A percentile compares a stretch with the other conserved stretches of the same genome.
Evolutionary conservation across 2,888 invertebrate genomes (phyloP).

Genomic region (Lathronympha strigana): DNA sequence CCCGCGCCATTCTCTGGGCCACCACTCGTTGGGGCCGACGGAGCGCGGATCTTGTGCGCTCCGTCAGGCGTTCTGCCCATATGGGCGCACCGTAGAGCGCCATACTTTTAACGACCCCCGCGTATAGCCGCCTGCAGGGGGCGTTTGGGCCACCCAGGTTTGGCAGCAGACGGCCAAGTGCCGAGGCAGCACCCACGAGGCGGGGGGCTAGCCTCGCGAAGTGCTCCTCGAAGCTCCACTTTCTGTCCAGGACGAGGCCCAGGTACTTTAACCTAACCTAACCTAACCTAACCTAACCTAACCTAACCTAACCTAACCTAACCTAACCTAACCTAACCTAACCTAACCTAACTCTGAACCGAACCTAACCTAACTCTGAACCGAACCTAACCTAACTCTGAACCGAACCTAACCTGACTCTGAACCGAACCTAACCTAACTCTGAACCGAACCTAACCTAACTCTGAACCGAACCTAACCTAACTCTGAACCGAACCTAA

Average conservation of each 20-base stretch:
- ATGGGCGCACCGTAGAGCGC: too few species aligned
- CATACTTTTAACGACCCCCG: too few species aligned
- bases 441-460: background rate
- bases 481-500: background rate
- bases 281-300: conserved; percentile 47
- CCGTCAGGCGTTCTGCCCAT: too few species aligned
- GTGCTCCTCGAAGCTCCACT: conserved; percentile 49
- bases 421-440: background rate
- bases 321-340: conserved; percentile 42
- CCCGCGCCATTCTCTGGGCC: too few species aligned
- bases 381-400: background rate
- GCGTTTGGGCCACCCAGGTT: conserved; percentile 47
- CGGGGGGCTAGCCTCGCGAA: too few species aligned
- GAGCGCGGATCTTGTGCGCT: too few species aligned
- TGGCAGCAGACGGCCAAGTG: too few species aligned
- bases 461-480: background rate
- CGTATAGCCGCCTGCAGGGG: too few species aligned
- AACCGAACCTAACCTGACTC: background rate
- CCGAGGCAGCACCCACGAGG: too few species aligned
- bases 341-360: background rate
- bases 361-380: background rate
- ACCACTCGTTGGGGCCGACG: too few species aligned
- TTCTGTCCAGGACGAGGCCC: conserved; percentile 46
- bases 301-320: conserved; percentile 47
- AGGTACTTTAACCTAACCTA: conserved; percentile 47